phyloP scores from a whole-genome alignment of 2,888 invertebrate species.

The Ethmia dodecea region DNA sequence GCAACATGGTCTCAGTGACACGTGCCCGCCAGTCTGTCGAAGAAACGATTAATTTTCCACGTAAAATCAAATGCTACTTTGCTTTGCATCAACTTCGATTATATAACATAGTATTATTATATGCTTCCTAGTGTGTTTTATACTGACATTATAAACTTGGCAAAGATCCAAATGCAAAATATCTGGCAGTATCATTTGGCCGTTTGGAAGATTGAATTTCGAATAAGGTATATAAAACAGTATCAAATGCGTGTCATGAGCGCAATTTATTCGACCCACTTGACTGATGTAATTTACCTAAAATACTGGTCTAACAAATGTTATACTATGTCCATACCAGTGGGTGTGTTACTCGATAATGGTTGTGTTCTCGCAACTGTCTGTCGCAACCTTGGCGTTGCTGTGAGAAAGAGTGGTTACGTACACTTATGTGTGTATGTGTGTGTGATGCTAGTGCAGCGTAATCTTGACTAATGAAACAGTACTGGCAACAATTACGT shows the following conservation, averaged over 20 bases:
- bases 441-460: conserved; percentile 29
- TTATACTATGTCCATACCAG: conserved; percentile 12
- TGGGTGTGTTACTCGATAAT: conserved; percentile 43
- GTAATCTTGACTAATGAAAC: conserved; percentile 34
- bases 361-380: conserved; percentile 42
- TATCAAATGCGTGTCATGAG: neutral
- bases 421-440: conserved; percentile 21
- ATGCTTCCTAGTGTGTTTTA: neutral
- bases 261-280: neutral
- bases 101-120: neutral
- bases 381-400: conserved; percentile 42
- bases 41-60: conserved; percentile 35
- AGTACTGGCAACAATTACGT: conserved; percentile 35
- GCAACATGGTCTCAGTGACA: conserved; percentile 23
- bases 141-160: neutral
- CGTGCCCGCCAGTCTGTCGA: conserved; percentile 20
- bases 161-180: neutral
- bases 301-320: neutral
- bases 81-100: conserved; percentile 6
- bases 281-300: neutral
- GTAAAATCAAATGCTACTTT: conserved; percentile 25
- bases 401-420: conserved; percentile 48
- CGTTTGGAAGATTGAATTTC: too few species aligned
- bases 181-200: neutral
- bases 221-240: neutral